phyloP scores from a whole-genome alignment of 2,113 vertebrate genomes.

The Falco punctatus region DNA sequence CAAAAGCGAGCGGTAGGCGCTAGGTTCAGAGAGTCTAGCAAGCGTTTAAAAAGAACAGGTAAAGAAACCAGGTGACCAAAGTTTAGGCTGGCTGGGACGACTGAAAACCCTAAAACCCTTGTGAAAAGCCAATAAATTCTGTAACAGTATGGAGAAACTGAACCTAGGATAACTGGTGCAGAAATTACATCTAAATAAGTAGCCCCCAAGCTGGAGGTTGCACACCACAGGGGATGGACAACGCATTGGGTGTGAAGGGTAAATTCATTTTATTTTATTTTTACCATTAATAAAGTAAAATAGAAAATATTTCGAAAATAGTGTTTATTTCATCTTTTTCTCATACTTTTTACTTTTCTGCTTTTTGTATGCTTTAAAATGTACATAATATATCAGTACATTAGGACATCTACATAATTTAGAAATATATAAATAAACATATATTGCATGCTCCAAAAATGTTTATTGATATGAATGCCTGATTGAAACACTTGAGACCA shows the following conservation, averaged over 20 bases:
- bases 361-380: not conserved
- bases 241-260: fast-evolving
- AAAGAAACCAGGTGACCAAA: not conserved
- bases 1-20: constrained; percentile 68
- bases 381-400: not conserved
- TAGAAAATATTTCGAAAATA: not conserved
- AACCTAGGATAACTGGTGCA: not conserved
- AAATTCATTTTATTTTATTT: not conserved
- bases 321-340: not conserved
- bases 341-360: not conserved
- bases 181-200: not conserved
- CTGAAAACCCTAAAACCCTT: not conserved
- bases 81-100: not conserved
- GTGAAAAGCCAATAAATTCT: not conserved
- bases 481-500: not conserved
- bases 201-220: not conserved
- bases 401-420: not conserved
- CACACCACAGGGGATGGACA: not conserved
- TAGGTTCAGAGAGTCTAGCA: constrained; percentile 67
- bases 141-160: not conserved
- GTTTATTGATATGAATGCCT: not conserved
- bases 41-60: constrained; percentile 38
- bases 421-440: not conserved
- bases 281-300: not conserved
- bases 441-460: not conserved